Percentiles rank a stretch among this genome's conserved stretches.
Conservation (phyloP, 2,797 vertebrate species). For the Prionace glauca region DNA sequence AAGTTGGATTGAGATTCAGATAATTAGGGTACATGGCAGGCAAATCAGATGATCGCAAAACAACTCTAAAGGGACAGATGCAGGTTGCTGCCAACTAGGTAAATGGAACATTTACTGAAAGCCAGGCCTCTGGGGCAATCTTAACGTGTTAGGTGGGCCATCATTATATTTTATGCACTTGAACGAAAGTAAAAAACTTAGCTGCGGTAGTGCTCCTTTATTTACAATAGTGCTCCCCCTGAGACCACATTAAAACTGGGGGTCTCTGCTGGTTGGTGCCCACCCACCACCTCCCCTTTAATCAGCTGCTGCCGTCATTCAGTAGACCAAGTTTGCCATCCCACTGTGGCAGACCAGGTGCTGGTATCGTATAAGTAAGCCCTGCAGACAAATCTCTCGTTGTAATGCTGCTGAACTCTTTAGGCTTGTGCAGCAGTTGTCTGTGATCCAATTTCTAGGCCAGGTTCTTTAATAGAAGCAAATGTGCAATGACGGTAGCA, state of each 20-base stretch:
- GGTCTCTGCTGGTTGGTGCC: background rate
- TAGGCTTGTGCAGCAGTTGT: background rate
- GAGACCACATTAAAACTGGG: background rate
- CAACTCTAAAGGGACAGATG: background rate
- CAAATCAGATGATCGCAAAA: background rate
- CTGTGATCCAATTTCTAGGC: background rate
- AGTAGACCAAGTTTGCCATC: background rate
- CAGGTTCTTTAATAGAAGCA: background rate
- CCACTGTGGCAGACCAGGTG: too few species aligned
- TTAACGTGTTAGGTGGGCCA: background rate
- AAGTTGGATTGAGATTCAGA: background rate
- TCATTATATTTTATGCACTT: constrained; percentile 17
- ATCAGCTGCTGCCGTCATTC: background rate
- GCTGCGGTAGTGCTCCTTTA: too few species aligned
- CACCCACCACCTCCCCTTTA: background rate
- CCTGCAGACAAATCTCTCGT: background rate
- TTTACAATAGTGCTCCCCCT: background rate
- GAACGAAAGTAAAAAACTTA: constrained; percentile 8
- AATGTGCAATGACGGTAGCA: background rate
- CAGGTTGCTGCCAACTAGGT: background rate
- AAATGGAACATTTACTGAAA: background rate
- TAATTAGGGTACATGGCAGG: background rate
- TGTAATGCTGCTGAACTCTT: background rate
- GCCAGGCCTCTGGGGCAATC: background rate
- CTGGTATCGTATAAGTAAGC: background rate